These are phyloP conservation scores for Elysia chlorotica DNA, from an alignment of 1,140 invertebrate genomes.

Conservation along the genomic window DNA sequence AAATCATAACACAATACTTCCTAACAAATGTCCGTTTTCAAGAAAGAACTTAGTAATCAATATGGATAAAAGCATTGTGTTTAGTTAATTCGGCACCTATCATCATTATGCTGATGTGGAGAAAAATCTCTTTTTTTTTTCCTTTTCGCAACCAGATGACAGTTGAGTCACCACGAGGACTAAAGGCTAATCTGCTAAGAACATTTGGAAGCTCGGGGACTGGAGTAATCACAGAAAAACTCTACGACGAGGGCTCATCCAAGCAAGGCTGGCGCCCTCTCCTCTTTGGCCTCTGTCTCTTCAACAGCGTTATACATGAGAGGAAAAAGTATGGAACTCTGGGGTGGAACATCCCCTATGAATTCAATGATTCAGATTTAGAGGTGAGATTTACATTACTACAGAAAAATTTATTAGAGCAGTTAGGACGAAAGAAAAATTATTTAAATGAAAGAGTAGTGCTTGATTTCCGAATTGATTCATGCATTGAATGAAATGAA, in stretches of 20 bases:
- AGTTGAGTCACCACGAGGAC: conserved; percentile 88
- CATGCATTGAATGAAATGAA: neutral
- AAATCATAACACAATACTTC: too few relatives aligned
- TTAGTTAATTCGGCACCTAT: too few relatives aligned
- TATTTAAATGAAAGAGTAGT: neutral
- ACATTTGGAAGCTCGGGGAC: conserved; percentile 52
- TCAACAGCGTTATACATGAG: conserved; percentile 85
- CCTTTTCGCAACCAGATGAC: too few relatives aligned
- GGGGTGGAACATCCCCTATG: conserved; percentile 87
- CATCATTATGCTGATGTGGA: too few relatives aligned
- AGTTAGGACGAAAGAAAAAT: too few relatives aligned
- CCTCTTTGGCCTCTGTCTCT: conserved; percentile 64
- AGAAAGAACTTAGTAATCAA: too few relatives aligned
- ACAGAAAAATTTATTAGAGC: too few relatives aligned
- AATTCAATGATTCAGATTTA: conserved; percentile 83
- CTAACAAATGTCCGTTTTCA: too few relatives aligned
- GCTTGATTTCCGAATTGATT: neutral
- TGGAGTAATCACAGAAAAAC: conserved; percentile 52
- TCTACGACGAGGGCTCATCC: conserved; percentile 42
- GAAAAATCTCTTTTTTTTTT: too few relatives aligned
- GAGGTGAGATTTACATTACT: conserved; percentile 39
- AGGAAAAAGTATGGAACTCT: conserved; percentile 85
- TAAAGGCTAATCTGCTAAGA: conserved; percentile 66
- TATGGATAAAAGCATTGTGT: too few relatives aligned
- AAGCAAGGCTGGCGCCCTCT: conserved; percentile 49